phyloP scores from a whole-genome alignment of 1,140 invertebrate species.

The Lepidurus packardi region DNA sequence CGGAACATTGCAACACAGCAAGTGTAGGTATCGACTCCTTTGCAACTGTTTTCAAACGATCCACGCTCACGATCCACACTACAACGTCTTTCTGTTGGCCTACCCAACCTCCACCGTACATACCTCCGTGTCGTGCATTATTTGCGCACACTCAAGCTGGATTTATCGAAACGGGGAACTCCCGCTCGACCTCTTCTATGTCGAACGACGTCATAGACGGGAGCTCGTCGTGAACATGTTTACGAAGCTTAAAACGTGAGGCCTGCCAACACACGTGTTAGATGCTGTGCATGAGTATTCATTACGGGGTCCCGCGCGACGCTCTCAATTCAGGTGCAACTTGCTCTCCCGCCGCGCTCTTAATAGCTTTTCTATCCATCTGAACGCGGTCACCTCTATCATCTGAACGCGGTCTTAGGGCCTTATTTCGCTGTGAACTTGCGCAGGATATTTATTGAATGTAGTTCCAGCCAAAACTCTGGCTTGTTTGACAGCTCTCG shows the following conservation, averaged over 20 bases:
- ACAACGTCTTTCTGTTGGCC: neutral
- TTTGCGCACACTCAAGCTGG: constrained; percentile 9
- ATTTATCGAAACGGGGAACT: constrained; percentile 19
- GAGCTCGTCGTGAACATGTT: neutral
- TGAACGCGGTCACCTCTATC: no score
- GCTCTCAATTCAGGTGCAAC: neutral
- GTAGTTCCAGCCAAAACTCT: no score
- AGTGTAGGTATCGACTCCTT: no score
- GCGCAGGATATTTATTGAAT: no score
- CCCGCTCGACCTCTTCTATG: neutral
- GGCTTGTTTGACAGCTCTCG: no score
- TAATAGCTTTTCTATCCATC: no score
- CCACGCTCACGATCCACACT: neutral
- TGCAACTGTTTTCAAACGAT: no score
- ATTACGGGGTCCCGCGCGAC: neutral
- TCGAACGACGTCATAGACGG: neutral
- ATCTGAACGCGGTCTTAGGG: no score
- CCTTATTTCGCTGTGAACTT: no score
- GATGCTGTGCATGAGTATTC: neutral
- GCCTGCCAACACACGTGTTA: neutral
- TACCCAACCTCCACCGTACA: neutral
- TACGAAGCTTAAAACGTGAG: neutral
- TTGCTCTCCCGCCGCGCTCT: neutral
- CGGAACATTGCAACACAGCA: no score
- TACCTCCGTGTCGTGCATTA: neutral